Conservation (phyloP, 2,113 vertebrate genomes). For the Microtus richardsoni region DNA sequence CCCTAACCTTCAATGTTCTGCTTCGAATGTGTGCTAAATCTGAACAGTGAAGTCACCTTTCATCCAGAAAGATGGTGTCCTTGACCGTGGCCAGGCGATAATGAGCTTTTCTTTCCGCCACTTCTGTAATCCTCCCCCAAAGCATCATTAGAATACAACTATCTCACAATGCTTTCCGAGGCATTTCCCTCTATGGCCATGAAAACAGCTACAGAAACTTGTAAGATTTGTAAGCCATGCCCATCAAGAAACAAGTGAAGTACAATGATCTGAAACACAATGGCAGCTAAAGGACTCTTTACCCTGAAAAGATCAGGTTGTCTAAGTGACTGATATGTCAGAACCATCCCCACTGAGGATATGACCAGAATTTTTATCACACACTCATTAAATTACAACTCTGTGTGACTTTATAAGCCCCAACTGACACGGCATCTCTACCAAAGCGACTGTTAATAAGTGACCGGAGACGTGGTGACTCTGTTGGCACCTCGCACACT, state of each 20-base stretch:
- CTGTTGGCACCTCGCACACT: constrained; percentile 44
- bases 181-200: constrained; percentile 38
- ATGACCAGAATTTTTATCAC: constrained; percentile 86
- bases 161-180: background rate
- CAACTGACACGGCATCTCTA: constrained; percentile 77
- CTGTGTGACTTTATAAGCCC: constrained; percentile 80
- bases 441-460: constrained; percentile 77
- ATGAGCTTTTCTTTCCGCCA: constrained; percentile 71
- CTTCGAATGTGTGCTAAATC: constrained; percentile 69
- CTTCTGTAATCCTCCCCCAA: constrained; percentile 64
- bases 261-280: constrained; percentile 67
- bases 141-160: constrained; percentile 67
- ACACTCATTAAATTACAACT: constrained; percentile 85
- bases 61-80: constrained; percentile 66
- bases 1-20: constrained; percentile 64
- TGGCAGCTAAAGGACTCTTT: constrained; percentile 69
- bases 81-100: constrained; percentile 69
- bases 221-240: constrained; percentile 29
- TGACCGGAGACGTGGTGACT: constrained; percentile 42
- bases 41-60: constrained; percentile 73
- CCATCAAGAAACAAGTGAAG: constrained; percentile 68
- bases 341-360: constrained; percentile 70
- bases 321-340: constrained; percentile 81
- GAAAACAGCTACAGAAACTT: constrained; percentile 42
- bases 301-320: constrained; percentile 79